These are phyloP conservation scores for Elanus axillaris DNA, from an alignment of 2,113 vertebrate species.

Conservation along the genomic window DNA sequence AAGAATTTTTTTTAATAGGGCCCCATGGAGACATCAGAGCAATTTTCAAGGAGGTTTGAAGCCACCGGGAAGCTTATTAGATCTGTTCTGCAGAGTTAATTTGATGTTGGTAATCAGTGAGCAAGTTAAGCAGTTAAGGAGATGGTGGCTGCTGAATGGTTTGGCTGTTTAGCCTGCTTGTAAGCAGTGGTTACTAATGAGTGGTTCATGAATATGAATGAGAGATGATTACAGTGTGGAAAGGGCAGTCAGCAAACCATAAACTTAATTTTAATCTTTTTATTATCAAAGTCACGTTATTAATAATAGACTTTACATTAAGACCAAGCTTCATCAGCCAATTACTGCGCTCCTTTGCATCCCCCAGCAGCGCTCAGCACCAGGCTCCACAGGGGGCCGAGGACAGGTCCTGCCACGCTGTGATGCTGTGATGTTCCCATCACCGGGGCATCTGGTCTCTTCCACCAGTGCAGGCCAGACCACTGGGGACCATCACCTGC, in stretches of 20 bases:
- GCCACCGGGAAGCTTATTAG: conserved; percentile 44
- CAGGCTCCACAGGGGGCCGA: accelerated
- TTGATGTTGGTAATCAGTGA: conserved; percentile 47
- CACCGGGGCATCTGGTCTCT: background rate
- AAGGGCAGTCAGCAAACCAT: conserved; percentile 54
- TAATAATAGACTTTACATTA: conserved; percentile 20
- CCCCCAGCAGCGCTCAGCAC: background rate
- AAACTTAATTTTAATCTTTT: conserved; percentile 57
- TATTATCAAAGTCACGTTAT: conserved; percentile 48
- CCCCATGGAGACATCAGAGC: conserved; percentile 51
- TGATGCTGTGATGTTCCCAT: background rate
- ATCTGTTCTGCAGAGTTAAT: conserved; percentile 54
- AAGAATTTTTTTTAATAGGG: conserved; percentile 25
- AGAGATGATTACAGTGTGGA: conserved; percentile 7
- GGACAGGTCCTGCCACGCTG: accelerated
- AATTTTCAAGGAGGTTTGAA: conserved; percentile 45
- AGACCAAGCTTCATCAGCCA: background rate
- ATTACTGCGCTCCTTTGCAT: accelerated
- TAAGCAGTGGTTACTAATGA: conserved; percentile 46
- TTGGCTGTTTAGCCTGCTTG: background rate
- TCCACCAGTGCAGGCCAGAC: background rate
- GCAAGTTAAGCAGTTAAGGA: conserved; percentile 41
- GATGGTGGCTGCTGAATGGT: background rate
- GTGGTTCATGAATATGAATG: conserved; percentile 36
- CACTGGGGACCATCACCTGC: background rate